A percentile compares a stretch with the other conserved stretches of the same genome.
These are phyloP conservation scores for Gandaritis pyraliata DNA, from an alignment of 2,888 invertebrate genomes.

Conservation along the genomic window DNA sequence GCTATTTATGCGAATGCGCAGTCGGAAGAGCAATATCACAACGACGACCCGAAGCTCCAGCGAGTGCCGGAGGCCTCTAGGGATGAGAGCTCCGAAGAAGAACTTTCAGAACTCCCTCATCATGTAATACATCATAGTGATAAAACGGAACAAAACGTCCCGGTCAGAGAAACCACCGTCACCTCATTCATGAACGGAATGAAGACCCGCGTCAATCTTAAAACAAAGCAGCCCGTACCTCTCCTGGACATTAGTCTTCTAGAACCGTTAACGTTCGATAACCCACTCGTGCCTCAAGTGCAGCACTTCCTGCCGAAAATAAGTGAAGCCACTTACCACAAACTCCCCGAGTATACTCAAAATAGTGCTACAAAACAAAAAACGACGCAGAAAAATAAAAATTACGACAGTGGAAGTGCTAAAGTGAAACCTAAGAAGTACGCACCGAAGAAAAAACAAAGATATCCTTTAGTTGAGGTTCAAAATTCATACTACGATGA, in stretches of 20 bases:
- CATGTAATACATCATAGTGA: conserved; percentile 42
- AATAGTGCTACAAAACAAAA: conserved; percentile 61
- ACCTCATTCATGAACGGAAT: conserved; percentile 68
- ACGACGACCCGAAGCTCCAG: conserved; percentile 53
- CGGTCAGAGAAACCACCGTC: conserved; percentile 56
- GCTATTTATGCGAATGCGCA: conserved; percentile 56
- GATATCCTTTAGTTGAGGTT: conserved; percentile 50
- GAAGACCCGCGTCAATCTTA: conserved; percentile 64
- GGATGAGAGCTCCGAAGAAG: conserved; percentile 40
- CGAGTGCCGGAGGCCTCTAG: conserved; percentile 38
- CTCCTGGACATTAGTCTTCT: conserved; percentile 71
- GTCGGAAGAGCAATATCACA: conserved; percentile 49
- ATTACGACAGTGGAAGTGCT: conserved; percentile 57
- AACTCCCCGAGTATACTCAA: conserved; percentile 55
- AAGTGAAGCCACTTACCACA: conserved; percentile 64
- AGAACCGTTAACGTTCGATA: conserved; percentile 74
- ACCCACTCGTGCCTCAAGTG: conserved; percentile 77
- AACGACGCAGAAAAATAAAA: conserved; percentile 60
- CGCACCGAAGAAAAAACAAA: conserved; percentile 57
- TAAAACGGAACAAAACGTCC: conserved; percentile 54
- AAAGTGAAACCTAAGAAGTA: conserved; percentile 56
- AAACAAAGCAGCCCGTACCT: conserved; percentile 68
- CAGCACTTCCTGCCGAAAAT: conserved; percentile 78
- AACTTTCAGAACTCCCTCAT: conserved; percentile 25
- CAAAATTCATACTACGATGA: conserved; percentile 55